Percentiles rank a stretch among this genome's conserved stretches.
phyloP scores from a whole-genome alignment of 2,797 vertebrate species.

The Pteropus rufus region DNA sequence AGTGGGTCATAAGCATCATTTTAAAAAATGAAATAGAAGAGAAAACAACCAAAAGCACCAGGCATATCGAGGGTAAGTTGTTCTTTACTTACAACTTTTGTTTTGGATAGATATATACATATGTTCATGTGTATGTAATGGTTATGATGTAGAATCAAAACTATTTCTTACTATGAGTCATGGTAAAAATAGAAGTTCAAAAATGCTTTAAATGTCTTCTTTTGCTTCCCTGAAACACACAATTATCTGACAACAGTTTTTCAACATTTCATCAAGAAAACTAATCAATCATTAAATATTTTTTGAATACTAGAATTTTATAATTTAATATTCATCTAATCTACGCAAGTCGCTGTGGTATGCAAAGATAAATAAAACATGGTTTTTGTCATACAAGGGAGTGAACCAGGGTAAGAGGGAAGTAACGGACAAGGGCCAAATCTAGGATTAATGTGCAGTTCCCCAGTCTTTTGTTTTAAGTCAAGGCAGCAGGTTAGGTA shows the following conservation, averaged over 20 bases:
- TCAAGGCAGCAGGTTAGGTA: background rate
- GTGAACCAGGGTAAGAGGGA: background rate
- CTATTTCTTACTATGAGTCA: background rate
- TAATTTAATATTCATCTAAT: background rate
- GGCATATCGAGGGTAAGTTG: background rate
- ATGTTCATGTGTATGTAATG: background rate
- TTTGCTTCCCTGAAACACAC: background rate
- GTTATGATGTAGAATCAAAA: background rate
- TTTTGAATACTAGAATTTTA: background rate
- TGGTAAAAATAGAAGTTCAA: background rate
- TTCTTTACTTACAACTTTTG: background rate
- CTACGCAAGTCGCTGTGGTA: background rate
- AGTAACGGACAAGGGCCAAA: background rate
- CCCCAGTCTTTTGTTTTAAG: background rate
- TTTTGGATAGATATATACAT: background rate
- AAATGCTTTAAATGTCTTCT: background rate
- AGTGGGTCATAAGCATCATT: background rate
- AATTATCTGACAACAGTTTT: background rate
- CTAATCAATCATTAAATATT: background rate
- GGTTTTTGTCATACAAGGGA: background rate
- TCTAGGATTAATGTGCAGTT: background rate
- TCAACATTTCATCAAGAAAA: slow-evolving; percentile 7
- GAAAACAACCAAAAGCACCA: background rate
- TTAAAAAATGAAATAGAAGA: background rate
- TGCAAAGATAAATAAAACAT: background rate